phyloP scores from a whole-genome alignment of 2,113 vertebrate genomes.

The Saguinus imperator region DNA sequence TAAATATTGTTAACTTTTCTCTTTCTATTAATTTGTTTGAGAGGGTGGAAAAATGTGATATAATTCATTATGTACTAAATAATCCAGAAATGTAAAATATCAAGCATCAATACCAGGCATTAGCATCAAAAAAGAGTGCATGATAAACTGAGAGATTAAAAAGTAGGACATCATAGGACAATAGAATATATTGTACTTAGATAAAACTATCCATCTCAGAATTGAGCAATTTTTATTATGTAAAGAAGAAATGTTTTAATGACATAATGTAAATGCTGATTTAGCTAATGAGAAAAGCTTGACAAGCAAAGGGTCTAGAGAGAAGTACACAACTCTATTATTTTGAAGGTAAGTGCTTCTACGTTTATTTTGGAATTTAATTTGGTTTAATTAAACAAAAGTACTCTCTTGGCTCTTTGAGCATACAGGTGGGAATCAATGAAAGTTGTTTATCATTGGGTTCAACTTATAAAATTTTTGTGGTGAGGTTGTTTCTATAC shows the following conservation, averaged over 20 bases:
- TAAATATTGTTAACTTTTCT: neutral
- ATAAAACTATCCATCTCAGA: neutral
- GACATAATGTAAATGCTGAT: neutral
- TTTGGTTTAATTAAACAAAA: slow-evolving; percentile 31
- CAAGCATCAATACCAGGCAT: neutral
- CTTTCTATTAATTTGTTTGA: neutral
- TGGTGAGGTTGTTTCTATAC: neutral
- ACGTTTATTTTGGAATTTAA: slow-evolving; percentile 40
- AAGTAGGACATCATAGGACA: neutral
- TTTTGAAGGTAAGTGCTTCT: slow-evolving; percentile 8
- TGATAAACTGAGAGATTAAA: neutral
- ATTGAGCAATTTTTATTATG: neutral
- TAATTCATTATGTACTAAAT: neutral
- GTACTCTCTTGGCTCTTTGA: neutral
- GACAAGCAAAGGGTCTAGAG: neutral
- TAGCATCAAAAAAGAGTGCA: neutral
- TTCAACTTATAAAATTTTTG: slow-evolving; percentile 12
- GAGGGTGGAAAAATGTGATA: neutral
- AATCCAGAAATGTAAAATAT: neutral
- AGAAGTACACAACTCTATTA: neutral
- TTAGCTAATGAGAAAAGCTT: neutral
- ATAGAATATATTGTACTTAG: neutral
- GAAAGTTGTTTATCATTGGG: neutral
- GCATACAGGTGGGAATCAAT: neutral
- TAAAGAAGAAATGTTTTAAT: neutral